These are phyloP conservation scores for Brachyptera putata DNA, from an alignment of 2,888 invertebrate genomes.

Conservation along the genomic window DNA sequence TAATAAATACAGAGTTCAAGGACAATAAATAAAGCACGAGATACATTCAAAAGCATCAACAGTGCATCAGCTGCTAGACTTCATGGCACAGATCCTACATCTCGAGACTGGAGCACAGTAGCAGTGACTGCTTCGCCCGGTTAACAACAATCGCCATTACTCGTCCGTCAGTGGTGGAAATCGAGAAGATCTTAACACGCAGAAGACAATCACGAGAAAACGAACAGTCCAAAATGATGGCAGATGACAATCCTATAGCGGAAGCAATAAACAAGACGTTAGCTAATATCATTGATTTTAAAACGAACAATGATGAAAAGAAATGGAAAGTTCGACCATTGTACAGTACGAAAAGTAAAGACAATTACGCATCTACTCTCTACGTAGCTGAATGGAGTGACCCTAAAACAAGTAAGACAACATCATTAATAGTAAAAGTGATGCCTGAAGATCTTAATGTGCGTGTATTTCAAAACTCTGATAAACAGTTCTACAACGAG, in stretches of 20 bases:
- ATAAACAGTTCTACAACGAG: constrained; percentile 5
- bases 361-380: constrained; percentile 8
- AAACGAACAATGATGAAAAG: neutral
- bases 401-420: neutral
- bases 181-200: no score
- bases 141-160: no score
- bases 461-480: constrained; percentile 1
- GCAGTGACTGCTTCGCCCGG: no score
- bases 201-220: no score
- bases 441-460: neutral
- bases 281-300: neutral
- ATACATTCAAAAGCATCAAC: no score
- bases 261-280: neutral
- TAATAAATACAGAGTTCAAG: no score
- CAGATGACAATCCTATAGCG: neutral
- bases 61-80: no score
- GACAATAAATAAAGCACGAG: no score
- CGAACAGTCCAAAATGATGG: no score
- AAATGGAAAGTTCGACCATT: constrained; percentile 1
- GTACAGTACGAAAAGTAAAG: constrained; percentile 6
- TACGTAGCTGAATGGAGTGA: constrained; percentile 5
- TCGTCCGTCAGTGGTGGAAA: no score
- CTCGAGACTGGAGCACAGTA: no score
- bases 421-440: neutral
- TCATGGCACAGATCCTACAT: no score